Percentiles rank a stretch among this genome's conserved stretches.
phyloP scores from a whole-genome alignment of 1,140 invertebrate species.

The Alviniconcha marisindica region DNA sequence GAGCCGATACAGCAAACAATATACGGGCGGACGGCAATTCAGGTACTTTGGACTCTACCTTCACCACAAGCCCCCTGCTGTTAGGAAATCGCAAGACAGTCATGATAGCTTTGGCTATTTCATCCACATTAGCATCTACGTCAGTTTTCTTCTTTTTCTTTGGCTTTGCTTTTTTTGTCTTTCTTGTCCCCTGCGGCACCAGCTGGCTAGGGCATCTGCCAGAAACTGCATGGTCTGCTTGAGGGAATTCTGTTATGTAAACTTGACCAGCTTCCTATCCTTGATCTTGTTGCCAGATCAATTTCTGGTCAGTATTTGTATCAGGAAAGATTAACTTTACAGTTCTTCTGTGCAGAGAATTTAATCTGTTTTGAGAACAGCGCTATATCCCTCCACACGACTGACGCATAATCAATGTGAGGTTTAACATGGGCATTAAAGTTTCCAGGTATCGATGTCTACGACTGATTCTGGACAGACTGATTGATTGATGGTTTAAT shows the following conservation, averaged over 20 bases:
- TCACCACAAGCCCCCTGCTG: constrained; percentile 79
- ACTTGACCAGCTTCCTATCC: constrained; percentile 84
- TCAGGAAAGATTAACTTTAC: too few relatives aligned
- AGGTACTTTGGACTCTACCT: constrained; percentile 79
- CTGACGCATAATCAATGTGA: too few relatives aligned
- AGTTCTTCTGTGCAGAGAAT: too few relatives aligned
- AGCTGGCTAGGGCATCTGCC: constrained; percentile 66
- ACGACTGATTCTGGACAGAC: too few relatives aligned
- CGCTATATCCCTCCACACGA: too few relatives aligned
- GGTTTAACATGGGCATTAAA: too few relatives aligned
- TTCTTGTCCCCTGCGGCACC: constrained; percentile 66
- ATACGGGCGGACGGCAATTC: constrained; percentile 82
- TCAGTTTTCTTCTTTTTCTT: constrained; percentile 60
- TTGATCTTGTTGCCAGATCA: constrained; percentile 85
- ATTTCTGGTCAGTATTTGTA: too few relatives aligned
- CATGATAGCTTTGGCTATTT: constrained; percentile 65
- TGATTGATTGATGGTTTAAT: too few relatives aligned
- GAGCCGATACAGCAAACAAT: constrained; percentile 86
- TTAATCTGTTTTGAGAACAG: too few relatives aligned
- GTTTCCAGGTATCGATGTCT: too few relatives aligned
- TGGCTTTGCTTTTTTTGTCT: constrained; percentile 61
- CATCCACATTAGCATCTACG: constrained; percentile 59
- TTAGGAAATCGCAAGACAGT: constrained; percentile 79
- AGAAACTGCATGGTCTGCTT: constrained; percentile 73
- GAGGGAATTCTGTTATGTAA: constrained; percentile 77